Base-by-base conservation (phyloP, 37 sponge, comb jelly and placozoan genomes). In the Crambe crambe region DNA sequence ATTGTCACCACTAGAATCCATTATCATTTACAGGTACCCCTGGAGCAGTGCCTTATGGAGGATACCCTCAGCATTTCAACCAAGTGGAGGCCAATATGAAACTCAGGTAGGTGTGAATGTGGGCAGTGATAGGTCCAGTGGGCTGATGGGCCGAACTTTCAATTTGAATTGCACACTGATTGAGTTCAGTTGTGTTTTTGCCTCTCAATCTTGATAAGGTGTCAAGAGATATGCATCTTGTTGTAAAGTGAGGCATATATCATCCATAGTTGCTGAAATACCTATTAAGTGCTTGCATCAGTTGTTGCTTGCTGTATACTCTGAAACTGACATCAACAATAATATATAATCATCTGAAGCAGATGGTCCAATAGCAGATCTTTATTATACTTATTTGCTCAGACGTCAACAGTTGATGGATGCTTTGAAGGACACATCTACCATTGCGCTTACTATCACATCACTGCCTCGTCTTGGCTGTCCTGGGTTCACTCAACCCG, bases 1-100 rank as follows among this genome's bases (percentile, higher is more conserved):
- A n/a, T n/a, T n/a, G n/a, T n/a, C n/a, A n/a, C n/a, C n/a, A n/a
- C n/a, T n/a, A n/a, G n/a, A n/a, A n/a, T n/a, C n/a, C n/a, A n/a
- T n/a, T n/a, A n/a, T n/a, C n/a, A n/a, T n/a, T n/a, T 70, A 25
- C 69, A 88, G 89, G 90, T 10, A 88, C 89, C 29, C 93, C 90
- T 22, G 90, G 90, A 3, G 82, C 90, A 1, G 39, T 60, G 27
- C 93, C 92, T 20, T 91, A 87, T 75, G 92, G 93, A 3, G 83
- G 90, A 26, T 85, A 90, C 37, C 30, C 72, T 20, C 59, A 35
- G 12, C 74, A 95, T 61, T 85, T 92, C 66, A 95, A 95, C 70
- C 38, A 42, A 23, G 94, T 95, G 21, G 95, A 95, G 63, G 83
- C 95, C 56, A 95, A 95, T 76, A 92, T 95, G 95, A 85, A 70